Evolutionary conservation across 2,888 invertebrate genomes (phyloP).

Genomic region (Ochropleura leucogaster): DNA sequence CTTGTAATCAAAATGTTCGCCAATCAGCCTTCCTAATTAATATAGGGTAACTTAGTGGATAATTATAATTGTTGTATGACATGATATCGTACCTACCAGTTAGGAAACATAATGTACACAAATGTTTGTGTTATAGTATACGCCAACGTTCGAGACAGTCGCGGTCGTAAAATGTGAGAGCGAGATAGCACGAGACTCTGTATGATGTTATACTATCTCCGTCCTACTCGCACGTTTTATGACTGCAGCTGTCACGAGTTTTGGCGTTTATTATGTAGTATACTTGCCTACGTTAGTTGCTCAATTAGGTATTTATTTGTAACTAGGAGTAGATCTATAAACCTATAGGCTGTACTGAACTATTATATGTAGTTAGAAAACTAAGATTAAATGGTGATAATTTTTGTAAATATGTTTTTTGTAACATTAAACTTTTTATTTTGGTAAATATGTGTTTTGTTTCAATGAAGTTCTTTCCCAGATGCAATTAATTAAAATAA

Average conservation of each 20-base stretch:
- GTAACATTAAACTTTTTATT: slow-evolving; percentile 58
- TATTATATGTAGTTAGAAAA: slow-evolving; percentile 50
- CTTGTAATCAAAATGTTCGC: slow-evolving; percentile 21
- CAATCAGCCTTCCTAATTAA: slow-evolving; percentile 27
- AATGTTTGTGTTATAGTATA: slow-evolving; percentile 64
- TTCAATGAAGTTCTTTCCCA: neutral
- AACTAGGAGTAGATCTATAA: slow-evolving; percentile 55
- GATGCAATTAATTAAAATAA: neutral
- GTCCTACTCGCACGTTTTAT: slow-evolving; percentile 2
- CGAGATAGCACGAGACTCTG: neutral
- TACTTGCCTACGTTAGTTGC: slow-evolving; percentile 71
- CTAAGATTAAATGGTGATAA: slow-evolving; percentile 63
- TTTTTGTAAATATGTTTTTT: slow-evolving; percentile 68
- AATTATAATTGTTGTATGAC: slow-evolving; percentile 53
- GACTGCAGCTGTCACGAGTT: neutral
- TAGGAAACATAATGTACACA: slow-evolving; percentile 73
- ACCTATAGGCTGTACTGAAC: slow-evolving; percentile 57
- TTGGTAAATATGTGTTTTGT: slow-evolving; percentile 53
- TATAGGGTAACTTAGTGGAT: slow-evolving; percentile 36
- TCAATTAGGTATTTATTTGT: slow-evolving; percentile 76
- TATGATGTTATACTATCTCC: neutral
- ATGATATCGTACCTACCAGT: slow-evolving; percentile 77
- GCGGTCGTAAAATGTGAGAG: neutral
- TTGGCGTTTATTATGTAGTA: slow-evolving; percentile 29
- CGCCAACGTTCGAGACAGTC: neutral